phyloP scores from a whole-genome alignment of 2,113 vertebrate species.

The Carettochelys insculpta region DNA sequence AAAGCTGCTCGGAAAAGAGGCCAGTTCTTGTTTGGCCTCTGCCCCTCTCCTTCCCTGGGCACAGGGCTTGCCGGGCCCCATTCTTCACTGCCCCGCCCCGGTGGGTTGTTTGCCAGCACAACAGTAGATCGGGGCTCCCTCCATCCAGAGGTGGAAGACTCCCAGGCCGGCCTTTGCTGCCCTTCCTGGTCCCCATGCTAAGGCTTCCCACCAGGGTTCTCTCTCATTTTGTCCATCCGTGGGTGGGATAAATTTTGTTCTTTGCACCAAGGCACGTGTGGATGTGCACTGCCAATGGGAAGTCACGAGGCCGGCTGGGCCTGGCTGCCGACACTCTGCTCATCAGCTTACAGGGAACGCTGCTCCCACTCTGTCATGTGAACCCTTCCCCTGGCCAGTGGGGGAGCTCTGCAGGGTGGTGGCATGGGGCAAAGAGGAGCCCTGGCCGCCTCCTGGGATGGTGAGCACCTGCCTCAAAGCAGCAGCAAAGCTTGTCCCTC shows the following conservation, averaged over 20 bases:
- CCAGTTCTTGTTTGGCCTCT: background rate
- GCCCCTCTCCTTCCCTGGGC: background rate
- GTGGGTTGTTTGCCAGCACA: background rate
- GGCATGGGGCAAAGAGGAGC: background rate
- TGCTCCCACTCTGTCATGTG: too few species aligned
- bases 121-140: background rate
- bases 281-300: too few species aligned
- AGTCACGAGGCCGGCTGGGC: too few species aligned
- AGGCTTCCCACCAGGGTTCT: too few species aligned
- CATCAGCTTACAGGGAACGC: too few species aligned
- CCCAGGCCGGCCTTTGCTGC: background rate
- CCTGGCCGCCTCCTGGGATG: background rate
- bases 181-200: background rate
- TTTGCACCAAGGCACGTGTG: too few species aligned
- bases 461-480: background rate
- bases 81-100: background rate
- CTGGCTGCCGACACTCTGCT: too few species aligned
- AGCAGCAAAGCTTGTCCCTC: too few species aligned
- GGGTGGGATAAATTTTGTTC: too few species aligned
- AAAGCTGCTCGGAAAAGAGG: background rate
- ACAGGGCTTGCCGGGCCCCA: background rate
- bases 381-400: background rate
- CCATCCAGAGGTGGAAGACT: background rate
- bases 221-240: too few species aligned
- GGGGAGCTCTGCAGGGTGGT: background rate